These are phyloP conservation scores for Cosmia trapezina DNA, from an alignment of 2,888 invertebrate genomes.

Conservation along the genomic window DNA sequence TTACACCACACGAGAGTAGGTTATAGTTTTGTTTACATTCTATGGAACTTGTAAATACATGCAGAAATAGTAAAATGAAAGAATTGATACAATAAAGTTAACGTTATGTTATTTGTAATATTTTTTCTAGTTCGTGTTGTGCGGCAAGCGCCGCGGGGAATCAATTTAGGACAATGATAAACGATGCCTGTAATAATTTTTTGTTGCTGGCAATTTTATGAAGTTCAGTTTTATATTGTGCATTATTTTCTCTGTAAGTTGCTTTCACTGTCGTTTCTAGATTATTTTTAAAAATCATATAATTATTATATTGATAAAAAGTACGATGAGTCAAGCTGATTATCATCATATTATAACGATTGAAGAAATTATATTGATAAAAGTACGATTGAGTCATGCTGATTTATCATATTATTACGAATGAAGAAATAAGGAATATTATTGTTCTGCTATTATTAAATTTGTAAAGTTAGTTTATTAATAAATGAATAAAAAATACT, in stretches of 20 bases:
- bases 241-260: slow-evolving; percentile 89
- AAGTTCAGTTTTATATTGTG: slow-evolving; percentile 86
- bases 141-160: slow-evolving; percentile 58
- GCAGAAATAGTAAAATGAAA: slow-evolving; percentile 86
- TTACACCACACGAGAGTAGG: slow-evolving; percentile 86
- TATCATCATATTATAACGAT: slow-evolving; percentile 88
- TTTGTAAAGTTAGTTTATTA: slow-evolving; percentile 91
- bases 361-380: slow-evolving; percentile 89
- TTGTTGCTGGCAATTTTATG: slow-evolving; percentile 83
- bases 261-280: slow-evolving; percentile 90
- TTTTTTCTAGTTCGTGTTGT: slow-evolving; percentile 83
- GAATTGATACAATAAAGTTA: slow-evolving; percentile 89
- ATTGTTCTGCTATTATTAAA: slow-evolving; percentile 91
- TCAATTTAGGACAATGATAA: slow-evolving; percentile 74
- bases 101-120: slow-evolving; percentile 87
- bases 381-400: slow-evolving; percentile 89
- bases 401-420: slow-evolving; percentile 88
- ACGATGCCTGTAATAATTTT: slow-evolving; percentile 75
- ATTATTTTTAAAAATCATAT: slow-evolving; percentile 90
- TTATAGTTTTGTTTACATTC: slow-evolving; percentile 89
- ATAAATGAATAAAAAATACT: slow-evolving; percentile 89
- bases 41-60: slow-evolving; percentile 87
- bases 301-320: slow-evolving; percentile 89
- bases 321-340: slow-evolving; percentile 88
- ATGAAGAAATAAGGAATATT: slow-evolving; percentile 91